Evolutionary conservation across 2,888 invertebrate species (phyloP), one percentile per base, ranked within the genome.

Genomic region (Clostera curtula): DNA sequence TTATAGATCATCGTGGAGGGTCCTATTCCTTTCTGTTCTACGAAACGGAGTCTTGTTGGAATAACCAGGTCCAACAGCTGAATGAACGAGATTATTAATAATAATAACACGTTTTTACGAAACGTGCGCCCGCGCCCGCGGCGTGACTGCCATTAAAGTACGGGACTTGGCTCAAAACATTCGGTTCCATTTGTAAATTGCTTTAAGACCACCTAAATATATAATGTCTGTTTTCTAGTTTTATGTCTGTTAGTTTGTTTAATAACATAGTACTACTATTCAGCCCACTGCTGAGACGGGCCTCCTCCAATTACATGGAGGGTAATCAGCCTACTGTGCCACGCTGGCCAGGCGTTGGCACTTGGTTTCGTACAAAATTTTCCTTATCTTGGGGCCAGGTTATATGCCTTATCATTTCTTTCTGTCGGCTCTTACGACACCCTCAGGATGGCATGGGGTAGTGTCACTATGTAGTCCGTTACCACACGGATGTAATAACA

Each of bases 71-170:
- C 41, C 41, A 45, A 55, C 44, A 49, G 51, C 47, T 63, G 64
- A 69, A 64, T 69, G 68, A 71, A 68, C 64, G 61, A 66, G 64
- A 73, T 73, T 76, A 77, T 77, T 75, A 74, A 71, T 70, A 75
- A 76, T 74, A 77, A 79, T 77, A 76, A 74, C 69, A 76, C 59
- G 75, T 72, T 76, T 70, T 70, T 70, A 70, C 64, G 52, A 52
- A 53, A 45, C 49, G 61, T 57, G 70, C 68, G 74, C 66, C 64
- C 56, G 70, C 69, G 76, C 82, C 77, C 59, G 57, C 52, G 77
- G 79, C 75, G 39, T 52, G 51, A 56, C 54, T 53, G 46, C 43
- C 52, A 55, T 53, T 63, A 58, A 62, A 56, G 56, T 50, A 51
- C 38, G 34, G 29, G 24, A 24, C 56, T 46, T 24, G 48, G 36